Evolutionary conservation across 2,113 vertebrate species (phyloP).

Genomic region (Bubo blakistoni): DNA sequence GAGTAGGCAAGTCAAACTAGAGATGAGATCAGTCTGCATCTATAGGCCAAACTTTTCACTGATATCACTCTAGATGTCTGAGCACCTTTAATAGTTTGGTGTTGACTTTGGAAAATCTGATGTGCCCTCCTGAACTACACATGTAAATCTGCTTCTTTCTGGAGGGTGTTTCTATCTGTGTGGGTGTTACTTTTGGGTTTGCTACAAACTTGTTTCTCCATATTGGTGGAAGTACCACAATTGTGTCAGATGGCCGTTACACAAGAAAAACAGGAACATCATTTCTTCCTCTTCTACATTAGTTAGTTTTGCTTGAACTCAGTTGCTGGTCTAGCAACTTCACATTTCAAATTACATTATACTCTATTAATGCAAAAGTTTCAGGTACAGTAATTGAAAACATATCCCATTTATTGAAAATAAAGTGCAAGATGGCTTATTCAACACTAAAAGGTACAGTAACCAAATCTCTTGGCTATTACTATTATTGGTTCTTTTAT

Average conservation of each 20-base stretch:
- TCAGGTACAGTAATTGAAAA: not conserved
- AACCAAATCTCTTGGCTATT: not conserved
- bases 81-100: not conserved
- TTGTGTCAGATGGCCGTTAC: not conserved
- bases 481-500: not conserved
- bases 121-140: not conserved
- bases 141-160: not conserved
- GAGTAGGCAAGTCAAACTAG: not conserved
- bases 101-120: not conserved
- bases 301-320: not conserved
- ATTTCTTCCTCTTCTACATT: not conserved
- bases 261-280: not conserved
- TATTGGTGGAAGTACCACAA: not conserved
- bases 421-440: not conserved
- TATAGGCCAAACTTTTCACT: not conserved
- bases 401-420: not conserved
- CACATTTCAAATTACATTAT: not conserved
- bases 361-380: not conserved
- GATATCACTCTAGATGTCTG: not conserved
- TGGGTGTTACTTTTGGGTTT: not conserved
- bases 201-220: not conserved
- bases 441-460: not conserved
- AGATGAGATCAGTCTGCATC: not conserved
- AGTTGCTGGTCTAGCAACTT: not conserved
- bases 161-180: not conserved